Evolutionary conservation across 1,140 invertebrate species (phyloP).

Genomic region (Tenebrio molitor): DNA sequence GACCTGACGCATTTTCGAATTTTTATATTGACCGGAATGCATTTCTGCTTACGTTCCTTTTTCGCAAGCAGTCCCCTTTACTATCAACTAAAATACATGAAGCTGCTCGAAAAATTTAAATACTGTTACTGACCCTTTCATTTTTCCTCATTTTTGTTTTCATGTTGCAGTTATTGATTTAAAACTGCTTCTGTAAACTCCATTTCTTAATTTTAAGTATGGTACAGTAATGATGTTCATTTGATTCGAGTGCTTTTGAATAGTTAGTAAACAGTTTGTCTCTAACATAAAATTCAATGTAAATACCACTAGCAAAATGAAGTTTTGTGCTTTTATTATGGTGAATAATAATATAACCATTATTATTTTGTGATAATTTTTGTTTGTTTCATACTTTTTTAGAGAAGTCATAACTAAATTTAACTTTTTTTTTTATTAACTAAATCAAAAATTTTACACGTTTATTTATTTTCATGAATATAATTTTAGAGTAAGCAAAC

Average conservation of each 20-base stretch:
- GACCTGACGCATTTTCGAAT: slow-evolving; percentile 61
- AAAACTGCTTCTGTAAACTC: slow-evolving; percentile 40
- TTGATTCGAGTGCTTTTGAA: slow-evolving; percentile 51
- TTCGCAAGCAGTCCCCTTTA: slow-evolving; percentile 48
- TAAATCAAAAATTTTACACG: slow-evolving; percentile 14
- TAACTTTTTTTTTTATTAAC: slow-evolving; percentile 49
- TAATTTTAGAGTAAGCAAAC: slow-evolving; percentile 14
- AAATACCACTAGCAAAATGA: slow-evolving; percentile 58
- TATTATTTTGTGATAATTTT: slow-evolving; percentile 60
- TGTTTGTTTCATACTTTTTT: slow-evolving; percentile 51
- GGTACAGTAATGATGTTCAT: slow-evolving; percentile 48
- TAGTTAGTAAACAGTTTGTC: slow-evolving; percentile 57
- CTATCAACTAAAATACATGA: slow-evolving; percentile 20
- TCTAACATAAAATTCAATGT: slow-evolving; percentile 57
- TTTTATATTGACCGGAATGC: slow-evolving; percentile 61
- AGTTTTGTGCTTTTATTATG: slow-evolving; percentile 53
- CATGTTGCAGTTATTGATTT: slow-evolving; percentile 25
- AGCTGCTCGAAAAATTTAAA: slow-evolving; percentile 51
- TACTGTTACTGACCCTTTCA: slow-evolving; percentile 44
- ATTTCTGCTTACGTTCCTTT: slow-evolving; percentile 57
- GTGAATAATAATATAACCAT: slow-evolving; percentile 42
- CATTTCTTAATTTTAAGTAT: slow-evolving; percentile 40
- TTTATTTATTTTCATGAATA: slow-evolving; percentile 42
- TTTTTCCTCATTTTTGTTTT: slow-evolving; percentile 26
- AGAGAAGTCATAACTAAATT: slow-evolving; percentile 58